These are phyloP conservation scores for Deroplatys truncata DNA, from an alignment of 2,888 invertebrate genomes.

Conservation along the genomic window DNA sequence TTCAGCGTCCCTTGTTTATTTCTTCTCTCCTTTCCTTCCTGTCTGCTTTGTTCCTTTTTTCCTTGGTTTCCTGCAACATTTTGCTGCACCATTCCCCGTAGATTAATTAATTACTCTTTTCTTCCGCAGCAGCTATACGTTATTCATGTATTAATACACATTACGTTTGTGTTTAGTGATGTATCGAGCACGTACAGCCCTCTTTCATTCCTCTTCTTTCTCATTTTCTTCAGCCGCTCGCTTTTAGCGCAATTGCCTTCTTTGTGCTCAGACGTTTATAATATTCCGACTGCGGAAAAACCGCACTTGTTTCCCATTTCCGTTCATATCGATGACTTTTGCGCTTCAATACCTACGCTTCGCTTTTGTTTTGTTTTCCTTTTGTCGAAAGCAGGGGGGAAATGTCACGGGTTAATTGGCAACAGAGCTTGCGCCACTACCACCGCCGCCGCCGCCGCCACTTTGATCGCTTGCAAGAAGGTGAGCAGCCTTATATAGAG, in stretches of 20 bases:
- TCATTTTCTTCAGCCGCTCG: neutral
- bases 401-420: neutral
- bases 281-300: neutral
- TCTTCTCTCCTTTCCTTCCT: too few species aligned
- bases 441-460: neutral
- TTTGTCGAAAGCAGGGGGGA: neutral
- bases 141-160: neutral
- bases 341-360: neutral
- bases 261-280: neutral
- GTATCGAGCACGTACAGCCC: neutral
- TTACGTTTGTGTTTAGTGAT: neutral
- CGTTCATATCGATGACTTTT: neutral
- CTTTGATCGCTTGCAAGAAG: neutral
- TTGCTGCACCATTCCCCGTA: neutral
- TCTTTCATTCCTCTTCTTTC: neutral
- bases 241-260: neutral
- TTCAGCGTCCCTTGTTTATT: too few species aligned
- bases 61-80: neutral
- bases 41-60: too few species aligned
- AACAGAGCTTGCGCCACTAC: neutral
- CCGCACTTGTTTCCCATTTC: neutral
- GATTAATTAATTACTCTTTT: neutral
- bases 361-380: neutral
- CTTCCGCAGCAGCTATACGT: neutral
- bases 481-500: too few species aligned